These are phyloP conservation scores for Drosophila busckii DNA, from an alignment of 1,140 invertebrate genomes.

Conservation along the genomic window DNA sequence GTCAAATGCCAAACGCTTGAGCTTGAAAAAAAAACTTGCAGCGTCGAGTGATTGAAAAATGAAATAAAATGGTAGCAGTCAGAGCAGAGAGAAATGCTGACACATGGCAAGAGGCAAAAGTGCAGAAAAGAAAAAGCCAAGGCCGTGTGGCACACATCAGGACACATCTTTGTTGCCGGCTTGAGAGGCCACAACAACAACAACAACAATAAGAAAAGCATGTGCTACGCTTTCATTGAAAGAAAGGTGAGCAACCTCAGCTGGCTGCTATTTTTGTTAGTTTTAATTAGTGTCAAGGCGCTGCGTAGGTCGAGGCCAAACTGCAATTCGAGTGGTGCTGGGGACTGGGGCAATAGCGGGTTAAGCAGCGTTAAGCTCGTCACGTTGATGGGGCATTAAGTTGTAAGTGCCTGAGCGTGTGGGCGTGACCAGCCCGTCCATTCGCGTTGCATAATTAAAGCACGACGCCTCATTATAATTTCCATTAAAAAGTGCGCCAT, in stretches of 20 bases:
- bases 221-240: conserved; percentile 22
- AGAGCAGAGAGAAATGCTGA: neutral
- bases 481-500: conserved; percentile 64
- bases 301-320: conserved; percentile 10
- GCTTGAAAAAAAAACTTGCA: conserved; percentile 7
- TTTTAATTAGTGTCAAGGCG: conserved; percentile 69
- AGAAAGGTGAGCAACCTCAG: conserved; percentile 16
- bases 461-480: conserved; percentile 65
- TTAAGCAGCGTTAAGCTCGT: conserved; percentile 46
- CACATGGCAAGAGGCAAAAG: conserved; percentile 20
- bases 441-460: conserved; percentile 64
- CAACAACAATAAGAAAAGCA: conserved; percentile 27
- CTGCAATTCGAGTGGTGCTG: neutral
- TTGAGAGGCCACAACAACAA: conserved; percentile 28
- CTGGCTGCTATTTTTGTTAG: conserved; percentile 33
- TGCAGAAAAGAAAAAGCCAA: conserved; percentile 37
- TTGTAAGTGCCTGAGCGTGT: conserved; percentile 58
- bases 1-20: conserved; percentile 19
- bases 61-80: neutral
- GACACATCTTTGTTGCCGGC: conserved; percentile 36
- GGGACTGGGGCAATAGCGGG: neutral
- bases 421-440: conserved; percentile 33
- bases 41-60: neutral
- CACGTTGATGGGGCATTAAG: conserved; percentile 66
- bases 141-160: conserved; percentile 15